Evolutionary conservation across 2,797 vertebrate species (phyloP).

Genomic region (Melanotaenia trifasciata): DNA sequence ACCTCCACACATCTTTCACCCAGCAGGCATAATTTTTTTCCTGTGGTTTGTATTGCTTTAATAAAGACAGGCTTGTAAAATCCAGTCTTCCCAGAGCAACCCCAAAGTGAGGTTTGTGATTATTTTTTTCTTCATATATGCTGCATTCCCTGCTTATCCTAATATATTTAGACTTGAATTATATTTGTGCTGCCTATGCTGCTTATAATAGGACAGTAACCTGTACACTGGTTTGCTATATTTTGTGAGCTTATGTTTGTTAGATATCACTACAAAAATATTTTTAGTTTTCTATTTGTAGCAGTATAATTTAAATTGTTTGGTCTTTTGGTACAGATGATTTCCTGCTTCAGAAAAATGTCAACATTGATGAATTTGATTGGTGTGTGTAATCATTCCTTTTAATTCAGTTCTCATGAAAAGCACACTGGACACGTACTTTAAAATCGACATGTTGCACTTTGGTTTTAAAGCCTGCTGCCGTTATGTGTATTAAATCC

Average conservation of each 20-base stretch:
- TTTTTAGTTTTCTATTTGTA: slow-evolving; percentile 70
- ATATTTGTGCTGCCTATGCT: slow-evolving; percentile 70
- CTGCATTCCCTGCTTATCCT: slow-evolving; percentile 73
- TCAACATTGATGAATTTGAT: slow-evolving; percentile 58
- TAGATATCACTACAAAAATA: slow-evolving; percentile 69
- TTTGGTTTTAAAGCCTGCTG: slow-evolving; percentile 79
- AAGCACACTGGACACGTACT: slow-evolving; percentile 80
- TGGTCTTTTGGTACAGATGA: slow-evolving; percentile 74
- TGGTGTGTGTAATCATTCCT: slow-evolving; percentile 75
- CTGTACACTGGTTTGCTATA: slow-evolving; percentile 80
- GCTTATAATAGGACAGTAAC: slow-evolving; percentile 74
- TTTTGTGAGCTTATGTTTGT: slow-evolving; percentile 63
- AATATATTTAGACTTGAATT: slow-evolving; percentile 78
- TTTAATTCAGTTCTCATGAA: slow-evolving; percentile 60
- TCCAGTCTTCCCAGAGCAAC: slow-evolving; percentile 73
- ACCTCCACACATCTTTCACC: slow-evolving; percentile 45
- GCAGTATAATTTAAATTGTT: slow-evolving; percentile 76
- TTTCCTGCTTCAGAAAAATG: slow-evolving; percentile 55
- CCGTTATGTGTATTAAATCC: slow-evolving; percentile 62
- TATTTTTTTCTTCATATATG: slow-evolving; percentile 52
- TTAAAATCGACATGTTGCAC: slow-evolving; percentile 79
- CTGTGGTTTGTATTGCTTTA: slow-evolving; percentile 77
- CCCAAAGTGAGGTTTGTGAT: slow-evolving; percentile 62
- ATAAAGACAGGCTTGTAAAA: slow-evolving; percentile 68
- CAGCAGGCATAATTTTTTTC: slow-evolving; percentile 48